Evolutionary conservation across 2,888 invertebrate genomes (phyloP).

Genomic region (Drosophila infuscata): DNA sequence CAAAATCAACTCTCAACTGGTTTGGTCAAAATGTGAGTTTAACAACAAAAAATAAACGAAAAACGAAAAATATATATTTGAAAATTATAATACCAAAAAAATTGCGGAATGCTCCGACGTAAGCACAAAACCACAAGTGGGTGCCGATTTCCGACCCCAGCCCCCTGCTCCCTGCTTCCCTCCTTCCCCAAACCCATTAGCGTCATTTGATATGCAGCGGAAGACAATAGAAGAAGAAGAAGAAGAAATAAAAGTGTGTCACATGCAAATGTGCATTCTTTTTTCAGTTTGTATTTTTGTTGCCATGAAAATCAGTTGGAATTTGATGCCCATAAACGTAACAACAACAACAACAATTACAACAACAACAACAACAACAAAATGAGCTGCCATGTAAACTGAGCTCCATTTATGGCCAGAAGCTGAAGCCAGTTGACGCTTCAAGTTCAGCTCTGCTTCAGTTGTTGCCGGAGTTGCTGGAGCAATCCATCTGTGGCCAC

Average conservation of each 20-base stretch:
- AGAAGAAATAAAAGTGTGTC: conserved; percentile 66
- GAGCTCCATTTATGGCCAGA: conserved; percentile 55
- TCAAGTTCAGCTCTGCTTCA: conserved; percentile 61
- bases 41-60: conserved; percentile 18
- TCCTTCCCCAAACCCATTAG: conserved; percentile 11
- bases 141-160: conserved; percentile 61
- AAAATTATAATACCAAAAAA: conserved; percentile 33
- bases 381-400: conserved; percentile 44
- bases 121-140: conserved; percentile 48
- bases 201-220: conserved; percentile 65
- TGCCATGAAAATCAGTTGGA: conserved; percentile 50
- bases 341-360: conserved; percentile 47
- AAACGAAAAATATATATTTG: conserved; percentile 3
- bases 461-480: conserved; percentile 4
- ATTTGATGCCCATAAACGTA: conserved; percentile 73
- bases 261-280: conserved; percentile 71
- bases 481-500: conserved; percentile 16
- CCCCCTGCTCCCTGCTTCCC: accelerated
- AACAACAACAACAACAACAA: conserved; percentile 9
- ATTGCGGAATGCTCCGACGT: conserved; percentile 5
- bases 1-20: conserved; percentile 26
- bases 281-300: conserved; percentile 3
- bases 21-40: conserved; percentile 49
- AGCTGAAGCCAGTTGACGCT: conserved; percentile 45
- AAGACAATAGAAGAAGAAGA: conserved; percentile 45